These are phyloP conservation scores for Simalia tracyae DNA, from an alignment of 2,797 vertebrate species.

Conservation along the genomic window DNA sequence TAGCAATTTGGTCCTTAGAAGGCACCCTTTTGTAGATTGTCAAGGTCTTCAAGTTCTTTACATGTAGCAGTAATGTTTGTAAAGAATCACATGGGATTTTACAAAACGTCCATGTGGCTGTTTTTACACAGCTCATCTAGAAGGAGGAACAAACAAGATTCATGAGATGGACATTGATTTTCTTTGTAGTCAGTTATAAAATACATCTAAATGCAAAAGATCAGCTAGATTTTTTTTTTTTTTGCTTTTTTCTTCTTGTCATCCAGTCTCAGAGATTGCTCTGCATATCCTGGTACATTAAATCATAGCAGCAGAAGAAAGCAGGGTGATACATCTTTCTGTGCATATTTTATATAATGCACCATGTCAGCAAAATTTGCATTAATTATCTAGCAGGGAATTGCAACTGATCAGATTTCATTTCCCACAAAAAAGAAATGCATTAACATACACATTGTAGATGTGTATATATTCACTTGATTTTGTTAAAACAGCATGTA, in stretches of 20 bases:
- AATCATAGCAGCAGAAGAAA: slow-evolving; percentile 34
- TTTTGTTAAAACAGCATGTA: not conserved
- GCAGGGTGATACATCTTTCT: slow-evolving; percentile 31
- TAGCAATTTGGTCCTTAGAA: not conserved
- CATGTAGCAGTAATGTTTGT: slow-evolving; percentile 57
- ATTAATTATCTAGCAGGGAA: slow-evolving; percentile 31
- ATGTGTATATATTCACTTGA: not conserved
- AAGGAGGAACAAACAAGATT: slow-evolving; percentile 63
- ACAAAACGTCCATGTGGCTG: slow-evolving; percentile 64
- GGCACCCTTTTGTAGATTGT: slow-evolving; percentile 9
- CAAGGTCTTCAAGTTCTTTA: slow-evolving; percentile 43
- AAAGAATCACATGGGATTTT: slow-evolving; percentile 57
- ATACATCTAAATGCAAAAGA: slow-evolving; percentile 61
- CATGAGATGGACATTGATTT: slow-evolving; percentile 69
- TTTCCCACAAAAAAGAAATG: slow-evolving; percentile 6
- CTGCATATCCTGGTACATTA: slow-evolving; percentile 53
- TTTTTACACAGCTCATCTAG: slow-evolving; percentile 59
- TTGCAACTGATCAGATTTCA: not conserved
- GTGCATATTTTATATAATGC: slow-evolving; percentile 25
- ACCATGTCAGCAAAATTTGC: slow-evolving; percentile 17
- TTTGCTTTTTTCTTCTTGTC: slow-evolving; percentile 52
- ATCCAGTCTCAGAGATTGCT: slow-evolving; percentile 53
- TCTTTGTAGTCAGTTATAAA: slow-evolving; percentile 65
- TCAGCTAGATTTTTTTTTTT: slow-evolving; percentile 56
- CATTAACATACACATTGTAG: not conserved